Conservation (phyloP, 1,140 invertebrate species). For the Drosophila repletoides region DNA sequence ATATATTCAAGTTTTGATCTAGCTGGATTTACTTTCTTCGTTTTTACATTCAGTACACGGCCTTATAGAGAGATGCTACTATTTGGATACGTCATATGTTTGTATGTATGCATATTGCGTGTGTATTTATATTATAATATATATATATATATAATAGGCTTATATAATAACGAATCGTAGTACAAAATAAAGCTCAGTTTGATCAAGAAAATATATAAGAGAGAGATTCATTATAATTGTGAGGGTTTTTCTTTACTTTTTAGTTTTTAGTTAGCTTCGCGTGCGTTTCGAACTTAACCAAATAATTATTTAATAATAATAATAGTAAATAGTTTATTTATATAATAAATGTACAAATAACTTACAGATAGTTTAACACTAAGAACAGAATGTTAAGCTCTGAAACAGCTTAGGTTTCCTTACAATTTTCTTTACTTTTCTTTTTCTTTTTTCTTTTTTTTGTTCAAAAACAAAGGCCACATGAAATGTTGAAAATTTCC, state of each 20-base stretch:
- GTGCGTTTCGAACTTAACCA: conserved; percentile 12
- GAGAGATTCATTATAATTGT: conserved; percentile 1
- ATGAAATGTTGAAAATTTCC: conserved; percentile 71
- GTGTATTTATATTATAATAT: no score
- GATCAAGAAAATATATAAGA: conserved; percentile 21
- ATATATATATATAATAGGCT: conserved; percentile 17
- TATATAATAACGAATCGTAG: conserved; percentile 38
- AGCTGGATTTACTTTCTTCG: conserved; percentile 19
- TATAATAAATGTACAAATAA: conserved; percentile 35
- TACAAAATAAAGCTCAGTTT: conserved; percentile 68
- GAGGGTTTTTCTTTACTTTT: conserved; percentile 1
- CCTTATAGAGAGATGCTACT: conserved; percentile 58
- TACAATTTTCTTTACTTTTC: not conserved
- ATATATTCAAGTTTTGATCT: conserved; percentile 13
- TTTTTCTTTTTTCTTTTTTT: conserved; percentile 4
- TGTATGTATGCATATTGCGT: conserved; percentile 48
- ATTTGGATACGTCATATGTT: conserved; percentile 74
- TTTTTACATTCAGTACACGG: conserved; percentile 51
- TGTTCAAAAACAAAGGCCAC: conserved; percentile 63
- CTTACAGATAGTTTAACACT: conserved; percentile 31
- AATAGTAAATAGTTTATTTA: no score
- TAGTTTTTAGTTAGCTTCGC: not conserved
- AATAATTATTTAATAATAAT: conserved; percentile 15
- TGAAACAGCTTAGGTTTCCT: conserved; percentile 28
- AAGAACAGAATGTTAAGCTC: conserved; percentile 45